Evolutionary conservation across 1,140 invertebrate species (phyloP).

Genomic region (Chironomus tepperi): DNA sequence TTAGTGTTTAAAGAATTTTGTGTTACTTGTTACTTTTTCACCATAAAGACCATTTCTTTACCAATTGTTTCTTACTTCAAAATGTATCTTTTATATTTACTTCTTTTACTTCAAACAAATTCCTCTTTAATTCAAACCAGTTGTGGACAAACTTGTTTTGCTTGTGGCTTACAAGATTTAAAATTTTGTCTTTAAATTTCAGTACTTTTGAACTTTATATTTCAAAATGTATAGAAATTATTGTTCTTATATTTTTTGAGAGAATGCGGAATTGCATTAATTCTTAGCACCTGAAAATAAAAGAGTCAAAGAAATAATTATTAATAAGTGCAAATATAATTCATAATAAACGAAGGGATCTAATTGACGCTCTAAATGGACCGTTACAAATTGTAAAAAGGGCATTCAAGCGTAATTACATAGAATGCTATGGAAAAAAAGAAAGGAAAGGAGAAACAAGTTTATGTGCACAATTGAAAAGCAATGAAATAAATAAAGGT

Average conservation of each 20-base stretch:
- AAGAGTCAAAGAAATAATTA: not conserved
- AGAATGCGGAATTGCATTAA: no score
- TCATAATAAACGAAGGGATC: not conserved
- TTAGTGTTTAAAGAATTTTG: not conserved
- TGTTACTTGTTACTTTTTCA: not conserved
- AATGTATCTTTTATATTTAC: not conserved
- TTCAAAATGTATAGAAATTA: no score
- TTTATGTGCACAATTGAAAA: not conserved
- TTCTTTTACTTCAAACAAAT: no score
- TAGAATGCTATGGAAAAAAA: not conserved
- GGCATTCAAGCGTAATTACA: not conserved
- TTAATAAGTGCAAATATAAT: conserved; percentile 9
- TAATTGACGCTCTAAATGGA: conserved; percentile 8
- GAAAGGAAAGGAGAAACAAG: not conserved
- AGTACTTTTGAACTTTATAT: no score
- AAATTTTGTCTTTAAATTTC: no score
- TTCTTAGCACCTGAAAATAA: no score
- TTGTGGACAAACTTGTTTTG: no score
- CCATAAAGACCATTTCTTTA: not conserved
- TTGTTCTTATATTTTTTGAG: no score
- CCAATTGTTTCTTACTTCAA: conserved; percentile 1
- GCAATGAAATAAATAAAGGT: no score
- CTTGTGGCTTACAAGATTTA: no score
- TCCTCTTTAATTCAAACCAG: no score
- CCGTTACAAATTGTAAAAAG: conserved; percentile 13